Evolutionary conservation across 1,140 invertebrate species (phyloP).

Genomic region (Caenorhabditis inopinata): DNA sequence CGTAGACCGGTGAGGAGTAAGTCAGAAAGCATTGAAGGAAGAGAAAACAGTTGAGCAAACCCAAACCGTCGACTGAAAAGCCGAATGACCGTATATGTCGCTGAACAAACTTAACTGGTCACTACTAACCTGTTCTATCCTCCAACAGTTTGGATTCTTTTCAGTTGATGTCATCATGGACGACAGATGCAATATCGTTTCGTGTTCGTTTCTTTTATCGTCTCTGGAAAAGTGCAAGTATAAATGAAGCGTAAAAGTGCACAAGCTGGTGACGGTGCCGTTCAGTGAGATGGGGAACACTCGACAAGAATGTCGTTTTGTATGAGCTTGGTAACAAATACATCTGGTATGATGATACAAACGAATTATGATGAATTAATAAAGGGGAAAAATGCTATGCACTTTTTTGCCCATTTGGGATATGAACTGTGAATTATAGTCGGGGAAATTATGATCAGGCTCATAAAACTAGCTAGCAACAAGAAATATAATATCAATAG

Average conservation of each 20-base stretch:
- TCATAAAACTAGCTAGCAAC: too few species aligned
- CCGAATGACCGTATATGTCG: background rate
- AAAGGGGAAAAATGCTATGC: background rate
- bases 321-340: background rate
- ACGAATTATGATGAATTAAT: background rate
- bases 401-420: too few species aligned
- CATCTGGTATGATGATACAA: background rate
- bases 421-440: too few species aligned
- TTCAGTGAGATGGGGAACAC: background rate
- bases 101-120: constrained; percentile 23
- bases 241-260: background rate
- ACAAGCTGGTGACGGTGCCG: background rate
- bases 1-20: background rate
- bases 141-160: background rate
- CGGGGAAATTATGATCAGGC: too few species aligned
- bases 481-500: too few species aligned
- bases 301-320: too few species aligned
- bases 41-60: constrained; percentile 24
- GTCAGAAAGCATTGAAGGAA: background rate
- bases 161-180: background rate
- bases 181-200: background rate
- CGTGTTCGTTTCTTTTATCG: background rate
- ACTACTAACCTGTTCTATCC: constrained; percentile 14
- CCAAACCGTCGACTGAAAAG: constrained; percentile 4
- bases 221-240: background rate